A percentile compares a stretch with the other conserved stretches of the same genome.
These are phyloP conservation scores for Zosterops lateralis DNA, from an alignment of 2,113 vertebrate genomes.

Conservation along the genomic window DNA sequence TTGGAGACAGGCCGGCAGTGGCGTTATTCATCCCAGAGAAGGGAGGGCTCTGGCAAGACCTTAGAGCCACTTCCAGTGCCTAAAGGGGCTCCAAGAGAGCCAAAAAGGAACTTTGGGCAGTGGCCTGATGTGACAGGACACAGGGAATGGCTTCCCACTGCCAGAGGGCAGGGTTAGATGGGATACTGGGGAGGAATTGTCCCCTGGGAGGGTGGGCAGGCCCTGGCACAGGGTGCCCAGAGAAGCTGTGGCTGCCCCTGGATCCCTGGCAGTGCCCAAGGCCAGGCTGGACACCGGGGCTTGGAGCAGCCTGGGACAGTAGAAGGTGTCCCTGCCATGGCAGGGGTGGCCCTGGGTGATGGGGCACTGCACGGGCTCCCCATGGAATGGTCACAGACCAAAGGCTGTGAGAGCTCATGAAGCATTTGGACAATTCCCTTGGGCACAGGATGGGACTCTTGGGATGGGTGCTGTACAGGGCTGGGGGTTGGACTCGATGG, in stretches of 20 bases:
- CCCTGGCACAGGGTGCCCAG: background rate
- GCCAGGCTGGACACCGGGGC: background rate
- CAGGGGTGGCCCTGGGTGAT: background rate
- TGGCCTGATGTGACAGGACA: background rate
- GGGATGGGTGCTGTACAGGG: background rate
- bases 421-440: background rate
- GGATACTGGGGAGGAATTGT: background rate
- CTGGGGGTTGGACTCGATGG: rapidly evolving
- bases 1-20: background rate
- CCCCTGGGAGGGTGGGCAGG: background rate
- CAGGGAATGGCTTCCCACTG: background rate
- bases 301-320: background rate
- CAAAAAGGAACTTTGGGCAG: background rate
- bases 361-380: background rate
- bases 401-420: background rate
- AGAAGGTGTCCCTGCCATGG: background rate
- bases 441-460: background rate
- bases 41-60: background rate
- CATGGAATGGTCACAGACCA: background rate
- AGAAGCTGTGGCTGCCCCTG: background rate
- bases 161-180: background rate
- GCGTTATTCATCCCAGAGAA: background rate
- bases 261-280: background rate
- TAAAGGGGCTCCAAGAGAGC: background rate
- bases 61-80: background rate